phyloP scores from a whole-genome alignment of 2,888 invertebrate genomes.

The Asteroscopus sphinx region DNA sequence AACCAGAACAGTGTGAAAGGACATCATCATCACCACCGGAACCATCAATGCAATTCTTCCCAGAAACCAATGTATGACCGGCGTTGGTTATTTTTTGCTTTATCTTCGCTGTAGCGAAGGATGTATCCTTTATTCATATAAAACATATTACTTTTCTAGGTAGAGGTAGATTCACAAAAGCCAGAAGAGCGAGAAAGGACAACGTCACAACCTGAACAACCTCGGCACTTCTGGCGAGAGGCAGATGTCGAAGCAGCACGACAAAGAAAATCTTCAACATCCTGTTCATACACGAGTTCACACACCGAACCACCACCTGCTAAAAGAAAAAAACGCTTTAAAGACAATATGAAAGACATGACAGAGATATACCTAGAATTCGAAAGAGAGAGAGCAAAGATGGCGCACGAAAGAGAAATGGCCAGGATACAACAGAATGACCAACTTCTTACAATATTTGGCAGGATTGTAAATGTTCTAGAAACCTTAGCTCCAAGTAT shows the following conservation, averaged over 20 bases:
- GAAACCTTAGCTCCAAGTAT: slow-evolving; percentile 52
- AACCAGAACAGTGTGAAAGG: slow-evolving; percentile 10
- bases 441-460: slow-evolving; percentile 42
- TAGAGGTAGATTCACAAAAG: too few species aligned
- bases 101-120: too few species aligned
- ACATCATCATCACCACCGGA: slow-evolving; percentile 22
- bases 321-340: slow-evolving; percentile 30
- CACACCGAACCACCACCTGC: slow-evolving; percentile 5
- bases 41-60: too few species aligned
- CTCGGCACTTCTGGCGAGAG: background rate
- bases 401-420: slow-evolving; percentile 57
- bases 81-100: too few species aligned
- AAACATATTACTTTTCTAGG: too few species aligned
- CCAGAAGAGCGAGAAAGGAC: too few species aligned
- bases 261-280: slow-evolving; percentile 17
- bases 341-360: slow-evolving; percentile 35
- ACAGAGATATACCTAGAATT: slow-evolving; percentile 52
- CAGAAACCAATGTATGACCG: too few species aligned
- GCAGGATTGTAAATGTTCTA: slow-evolving; percentile 52
- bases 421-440: slow-evolving; percentile 54
- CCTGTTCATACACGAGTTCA: slow-evolving; percentile 15
- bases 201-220: too few species aligned
- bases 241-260: slow-evolving; percentile 2
- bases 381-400: slow-evolving; percentile 50
- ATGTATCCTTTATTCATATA: too few species aligned